Evolutionary conservation across 2,113 vertebrate species (phyloP).

Genomic region (Promerops cafer): DNA sequence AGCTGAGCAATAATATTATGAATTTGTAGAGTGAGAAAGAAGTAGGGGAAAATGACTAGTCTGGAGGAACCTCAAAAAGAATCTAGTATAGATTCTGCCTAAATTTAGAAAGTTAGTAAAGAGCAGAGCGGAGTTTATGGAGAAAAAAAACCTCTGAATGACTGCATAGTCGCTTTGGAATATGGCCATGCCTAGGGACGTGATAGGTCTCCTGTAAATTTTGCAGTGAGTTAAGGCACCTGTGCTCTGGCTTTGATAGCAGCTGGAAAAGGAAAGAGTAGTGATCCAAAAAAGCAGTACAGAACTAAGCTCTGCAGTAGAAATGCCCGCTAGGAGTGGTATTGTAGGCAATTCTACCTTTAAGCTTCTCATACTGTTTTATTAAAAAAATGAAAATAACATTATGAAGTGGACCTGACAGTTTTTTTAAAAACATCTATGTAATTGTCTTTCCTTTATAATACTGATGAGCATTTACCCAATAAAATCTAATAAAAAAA

Average conservation of each 20-base stretch:
- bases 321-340: background rate
- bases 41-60: accelerated
- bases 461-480: background rate
- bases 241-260: background rate
- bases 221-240: background rate
- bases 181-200: background rate
- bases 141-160: background rate
- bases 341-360: background rate
- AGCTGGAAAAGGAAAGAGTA: background rate
- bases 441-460: background rate
- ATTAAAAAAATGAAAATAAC: background rate
- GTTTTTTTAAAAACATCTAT: background rate
- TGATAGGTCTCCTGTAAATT: background rate
- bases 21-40: background rate
- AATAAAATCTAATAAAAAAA: background rate
- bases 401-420: background rate
- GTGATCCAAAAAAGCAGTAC: background rate
- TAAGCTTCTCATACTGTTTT: background rate
- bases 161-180: background rate
- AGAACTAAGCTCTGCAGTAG: background rate
- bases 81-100: background rate
- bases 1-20: background rate
- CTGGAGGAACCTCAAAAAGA: background rate
- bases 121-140: background rate
- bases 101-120: background rate